Evolutionary conservation across 2,888 invertebrate species (phyloP).

Genomic region (Amblyjoppa proteus): DNA sequence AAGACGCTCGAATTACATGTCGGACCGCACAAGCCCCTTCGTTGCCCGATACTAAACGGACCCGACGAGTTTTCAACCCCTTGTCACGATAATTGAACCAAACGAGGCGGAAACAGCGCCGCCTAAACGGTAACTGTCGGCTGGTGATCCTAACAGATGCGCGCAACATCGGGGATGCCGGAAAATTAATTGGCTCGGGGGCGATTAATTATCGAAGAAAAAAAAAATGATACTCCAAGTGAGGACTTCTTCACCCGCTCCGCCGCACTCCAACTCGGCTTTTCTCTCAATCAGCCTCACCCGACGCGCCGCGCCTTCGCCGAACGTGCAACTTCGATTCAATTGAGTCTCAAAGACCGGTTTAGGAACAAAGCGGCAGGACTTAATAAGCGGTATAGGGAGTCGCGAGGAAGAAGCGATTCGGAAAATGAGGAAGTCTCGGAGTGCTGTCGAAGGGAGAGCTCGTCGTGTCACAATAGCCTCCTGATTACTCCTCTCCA

Average conservation of each 20-base stretch:
- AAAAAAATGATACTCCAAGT: conserved; percentile 1
- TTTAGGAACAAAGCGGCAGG: conserved; percentile 62
- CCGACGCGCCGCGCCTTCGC: conserved; percentile 47
- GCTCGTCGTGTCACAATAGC: conserved; percentile 61
- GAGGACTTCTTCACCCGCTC: conserved; percentile 17
- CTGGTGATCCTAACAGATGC: background rate
- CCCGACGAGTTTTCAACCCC: conserved; percentile 33
- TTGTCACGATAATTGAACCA: conserved; percentile 62
- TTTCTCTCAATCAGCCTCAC: conserved; percentile 32
- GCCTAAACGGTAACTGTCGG: background rate
- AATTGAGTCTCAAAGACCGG: conserved; percentile 57
- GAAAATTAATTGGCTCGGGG: background rate
- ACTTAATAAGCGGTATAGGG: conserved; percentile 58
- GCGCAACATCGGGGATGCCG: background rate
- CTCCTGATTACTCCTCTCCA: conserved; percentile 54
- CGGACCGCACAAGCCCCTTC: background rate
- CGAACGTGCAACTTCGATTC: conserved; percentile 49
- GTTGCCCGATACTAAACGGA: background rate
- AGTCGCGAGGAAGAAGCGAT: conserved; percentile 56
- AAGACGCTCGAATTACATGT: conserved; percentile 57
- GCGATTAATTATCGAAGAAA: background rate
- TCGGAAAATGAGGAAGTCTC: conserved; percentile 63
- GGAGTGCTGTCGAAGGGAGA: conserved; percentile 54
- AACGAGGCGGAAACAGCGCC: conserved; percentile 52
- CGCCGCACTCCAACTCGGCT: conserved; percentile 17